These are phyloP conservation scores for Drosophila lacicola DNA, from an alignment of 2,888 invertebrate species.

Conservation along the genomic window DNA sequence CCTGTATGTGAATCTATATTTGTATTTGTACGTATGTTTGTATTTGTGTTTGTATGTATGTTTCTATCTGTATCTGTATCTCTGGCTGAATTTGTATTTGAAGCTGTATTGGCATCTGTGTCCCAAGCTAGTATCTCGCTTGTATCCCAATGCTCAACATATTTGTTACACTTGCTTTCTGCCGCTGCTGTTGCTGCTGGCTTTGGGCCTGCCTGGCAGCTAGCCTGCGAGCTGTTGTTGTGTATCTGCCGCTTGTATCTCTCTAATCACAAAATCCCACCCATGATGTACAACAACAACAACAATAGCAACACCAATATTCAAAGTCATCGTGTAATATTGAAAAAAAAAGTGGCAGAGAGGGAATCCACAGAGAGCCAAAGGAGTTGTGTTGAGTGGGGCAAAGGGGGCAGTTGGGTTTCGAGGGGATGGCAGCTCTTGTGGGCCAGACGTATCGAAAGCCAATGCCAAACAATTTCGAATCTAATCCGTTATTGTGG, in stretches of 20 bases:
- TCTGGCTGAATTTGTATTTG: not conserved
- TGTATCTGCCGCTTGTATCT: slow-evolving; percentile 57
- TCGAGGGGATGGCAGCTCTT: slow-evolving; percentile 14
- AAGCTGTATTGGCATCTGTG: slow-evolving; percentile 18
- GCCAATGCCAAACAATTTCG: slow-evolving; percentile 77
- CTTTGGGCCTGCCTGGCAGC: slow-evolving; percentile 17
- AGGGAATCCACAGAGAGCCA: not conserved
- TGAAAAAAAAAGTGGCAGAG: slow-evolving; percentile 56
- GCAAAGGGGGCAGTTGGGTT: not conserved
- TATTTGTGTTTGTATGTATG: not conserved
- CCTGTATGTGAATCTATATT: too few relatives aligned
- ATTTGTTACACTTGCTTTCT: slow-evolving; percentile 70
- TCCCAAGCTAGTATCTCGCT: slow-evolving; percentile 21
- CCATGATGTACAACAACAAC: slow-evolving; percentile 64
- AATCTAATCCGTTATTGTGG: slow-evolving; percentile 77
- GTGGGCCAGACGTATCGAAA: slow-evolving; percentile 41
- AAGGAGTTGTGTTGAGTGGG: too few relatives aligned
- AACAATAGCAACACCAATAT: slow-evolving; percentile 60
- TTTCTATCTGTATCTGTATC: too few relatives aligned
- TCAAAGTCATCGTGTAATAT: slow-evolving; percentile 80
- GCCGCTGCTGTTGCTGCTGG: slow-evolving; percentile 21
- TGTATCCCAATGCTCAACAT: slow-evolving; percentile 50
- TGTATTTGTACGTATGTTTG: not conserved
- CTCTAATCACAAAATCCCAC: slow-evolving; percentile 80
- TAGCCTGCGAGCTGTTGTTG: slow-evolving; percentile 9